These are phyloP conservation scores for Leucania comma DNA, from an alignment of 2,888 invertebrate genomes.

Conservation along the genomic window DNA sequence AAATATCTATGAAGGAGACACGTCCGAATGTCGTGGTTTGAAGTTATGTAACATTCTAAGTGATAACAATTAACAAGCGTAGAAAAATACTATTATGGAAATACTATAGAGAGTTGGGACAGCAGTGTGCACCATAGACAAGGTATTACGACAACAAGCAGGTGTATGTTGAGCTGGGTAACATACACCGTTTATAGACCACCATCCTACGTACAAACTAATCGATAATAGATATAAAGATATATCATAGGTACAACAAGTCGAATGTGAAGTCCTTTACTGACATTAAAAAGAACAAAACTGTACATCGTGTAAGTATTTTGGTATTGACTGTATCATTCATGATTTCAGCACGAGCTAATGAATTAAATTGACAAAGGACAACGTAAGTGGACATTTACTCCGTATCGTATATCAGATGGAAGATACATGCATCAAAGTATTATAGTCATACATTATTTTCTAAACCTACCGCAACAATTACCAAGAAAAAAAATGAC, in stretches of 20 bases:
- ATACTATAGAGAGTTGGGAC: conserved; percentile 57
- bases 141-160: conserved; percentile 65
- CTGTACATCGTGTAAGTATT: neutral
- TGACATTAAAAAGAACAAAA: conserved; percentile 23
- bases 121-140: conserved; percentile 65
- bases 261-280: conserved; percentile 6
- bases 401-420: conserved; percentile 38
- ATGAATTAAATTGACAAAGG: conserved; percentile 50
- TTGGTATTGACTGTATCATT: conserved; percentile 22
- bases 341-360: conserved; percentile 33
- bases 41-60: conserved; percentile 61
- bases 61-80: conserved; percentile 75
- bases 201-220: conserved; percentile 15
- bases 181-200: conserved; percentile 66
- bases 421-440: conserved; percentile 32
- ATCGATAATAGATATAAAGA: neutral
- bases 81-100: conserved; percentile 75
- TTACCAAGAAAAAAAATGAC: neutral
- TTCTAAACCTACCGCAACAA: conserved; percentile 3
- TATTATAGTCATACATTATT: conserved; percentile 29
- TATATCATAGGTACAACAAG: neutral
- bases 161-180: conserved; percentile 78
- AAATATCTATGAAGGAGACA: conserved; percentile 49
- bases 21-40: conserved; percentile 42
- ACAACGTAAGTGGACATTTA: conserved; percentile 41